Evolutionary conservation across 2,797 vertebrate genomes (phyloP), one percentile per base, ranked within the genome.

Genomic region (Australoheros facetus): DNA sequence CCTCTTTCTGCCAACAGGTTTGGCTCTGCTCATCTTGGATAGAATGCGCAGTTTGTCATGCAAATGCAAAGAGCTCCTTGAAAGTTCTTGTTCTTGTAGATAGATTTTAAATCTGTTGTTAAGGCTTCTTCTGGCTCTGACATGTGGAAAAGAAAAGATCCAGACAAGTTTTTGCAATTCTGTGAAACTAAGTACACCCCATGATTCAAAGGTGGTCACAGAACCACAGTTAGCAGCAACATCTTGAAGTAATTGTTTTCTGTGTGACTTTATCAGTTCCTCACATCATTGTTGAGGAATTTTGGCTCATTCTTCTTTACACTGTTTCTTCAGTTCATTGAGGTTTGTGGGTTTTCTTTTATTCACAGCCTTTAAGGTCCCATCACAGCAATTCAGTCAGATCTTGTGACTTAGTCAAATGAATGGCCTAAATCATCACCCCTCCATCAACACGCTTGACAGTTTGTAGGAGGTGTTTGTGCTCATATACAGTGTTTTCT

Each of bases 281-380:
- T 71, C 53, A 71, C 69, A 71, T 71, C 48, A 51, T 37, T 55
- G 17, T 4, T n/a, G 51, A 71, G 51, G 69, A 71, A 71, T 71
- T 71, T 55, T 71, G 69, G 53, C 69, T 30, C 19, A 34, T n/a
- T 55, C 12, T 16, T 71, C 69, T 55, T 55, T 55, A 71, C 12
- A 71, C 23, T n/a, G 48, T 16, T 75, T 57, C 32, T 58, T 26
- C 51, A 56, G 37, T 71, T 71, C 69, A 55, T 71, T 55, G 51
- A 71, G 48, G 48, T 55, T 55, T 71, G 42, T 53, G 51, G 51
- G 69, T n/a, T 34, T 71, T 71, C 32, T 32, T 71, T 71, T 32
- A 71, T 53, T 19, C 62, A 48, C 62, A 66, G 42, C 23, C 42
- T 23, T 66, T 48, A 48, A 19, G 16, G 42, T 66, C 39, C 16